A percentile compares a stretch with the other conserved stretches of the same genome.
These are phyloP conservation scores for Hippolais icterina DNA, from an alignment of 2,113 vertebrate genomes.

Conservation along the genomic window DNA sequence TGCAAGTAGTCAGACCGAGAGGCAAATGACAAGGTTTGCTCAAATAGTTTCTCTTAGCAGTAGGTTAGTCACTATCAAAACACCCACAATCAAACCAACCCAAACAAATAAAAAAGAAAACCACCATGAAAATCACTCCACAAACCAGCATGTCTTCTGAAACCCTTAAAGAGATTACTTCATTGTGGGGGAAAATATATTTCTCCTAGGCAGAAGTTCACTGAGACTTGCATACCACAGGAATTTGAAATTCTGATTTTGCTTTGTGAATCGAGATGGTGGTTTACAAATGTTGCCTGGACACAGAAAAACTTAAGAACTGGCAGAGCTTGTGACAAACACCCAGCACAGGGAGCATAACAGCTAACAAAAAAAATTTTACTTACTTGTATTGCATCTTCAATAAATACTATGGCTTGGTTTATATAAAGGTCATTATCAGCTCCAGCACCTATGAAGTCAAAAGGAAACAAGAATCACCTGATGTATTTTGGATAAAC, in stretches of 20 bases:
- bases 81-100: not conserved
- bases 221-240: not conserved
- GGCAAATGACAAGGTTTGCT: not conserved
- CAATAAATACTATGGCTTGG: conserved; percentile 91
- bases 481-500: not conserved
- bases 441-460: conserved; percentile 1
- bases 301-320: not conserved
- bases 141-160: not conserved
- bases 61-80: not conserved
- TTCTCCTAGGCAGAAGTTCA: not conserved
- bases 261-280: not conserved
- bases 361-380: not conserved
- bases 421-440: conserved; percentile 77
- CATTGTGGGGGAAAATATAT: not conserved
- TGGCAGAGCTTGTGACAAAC: not conserved
- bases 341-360: not conserved
- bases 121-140: not conserved
- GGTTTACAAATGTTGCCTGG: not conserved
- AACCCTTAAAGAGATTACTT: not conserved
- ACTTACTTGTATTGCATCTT: conserved; percentile 90
- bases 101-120: not conserved
- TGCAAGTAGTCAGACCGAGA: not conserved
- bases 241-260: not conserved
- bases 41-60: not conserved
- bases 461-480: not conserved